Evolutionary conservation across 2,888 invertebrate species (phyloP).

Genomic region (Empis livida): DNA sequence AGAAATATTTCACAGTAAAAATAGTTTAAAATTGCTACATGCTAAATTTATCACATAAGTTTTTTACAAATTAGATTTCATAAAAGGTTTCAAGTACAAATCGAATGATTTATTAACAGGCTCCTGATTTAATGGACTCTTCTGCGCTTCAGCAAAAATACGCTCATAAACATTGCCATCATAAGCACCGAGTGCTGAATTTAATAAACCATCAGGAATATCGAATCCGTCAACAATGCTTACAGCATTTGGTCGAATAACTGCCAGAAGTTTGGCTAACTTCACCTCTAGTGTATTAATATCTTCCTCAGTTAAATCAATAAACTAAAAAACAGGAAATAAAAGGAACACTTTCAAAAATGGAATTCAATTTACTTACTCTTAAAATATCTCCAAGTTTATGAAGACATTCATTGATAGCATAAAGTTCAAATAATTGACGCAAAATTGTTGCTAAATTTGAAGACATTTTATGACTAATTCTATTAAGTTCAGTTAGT

Average conservation of each 20-base stretch:
- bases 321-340: constrained; percentile 21
- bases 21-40: too few species aligned
- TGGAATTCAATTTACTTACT: constrained; percentile 42
- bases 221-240: constrained; percentile 88
- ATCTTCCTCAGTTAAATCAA: constrained; percentile 24
- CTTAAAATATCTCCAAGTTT: constrained; percentile 59
- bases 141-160: constrained; percentile 64
- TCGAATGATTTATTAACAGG: constrained; percentile 59
- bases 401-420: constrained; percentile 56
- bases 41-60: too few species aligned
- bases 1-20: not conserved
- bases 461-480: constrained; percentile 38
- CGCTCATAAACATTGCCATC: constrained; percentile 80
- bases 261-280: constrained; percentile 55
- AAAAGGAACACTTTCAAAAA: not conserved
- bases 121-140: constrained; percentile 70
- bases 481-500: constrained; percentile 38
- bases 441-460: constrained; percentile 45
- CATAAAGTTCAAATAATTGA: constrained; percentile 59
- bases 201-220: constrained; percentile 65
- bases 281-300: constrained; percentile 48
- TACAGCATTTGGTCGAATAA: constrained; percentile 77
- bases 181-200: constrained; percentile 65
- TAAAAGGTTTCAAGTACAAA: constrained; percentile 51
- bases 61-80: constrained; percentile 42